Percentiles rank a stretch among this genome's conserved stretches.
These are phyloP conservation scores for Chrysogorgia sp. DNA, from an alignment of 92 coral and sea anemone genomes.

Conservation along the genomic window DNA sequence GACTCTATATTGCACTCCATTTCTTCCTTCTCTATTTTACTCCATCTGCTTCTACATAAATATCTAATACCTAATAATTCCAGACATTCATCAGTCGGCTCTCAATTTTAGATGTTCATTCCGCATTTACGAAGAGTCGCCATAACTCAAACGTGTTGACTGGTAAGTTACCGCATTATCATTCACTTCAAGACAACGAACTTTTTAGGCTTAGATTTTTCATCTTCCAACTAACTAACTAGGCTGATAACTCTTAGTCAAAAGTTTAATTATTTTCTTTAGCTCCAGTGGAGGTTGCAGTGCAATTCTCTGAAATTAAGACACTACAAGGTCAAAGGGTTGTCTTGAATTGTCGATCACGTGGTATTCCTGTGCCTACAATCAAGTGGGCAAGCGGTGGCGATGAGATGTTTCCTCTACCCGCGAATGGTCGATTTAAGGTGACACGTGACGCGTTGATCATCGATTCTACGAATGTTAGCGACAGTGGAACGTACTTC, in stretches of 20 bases:
- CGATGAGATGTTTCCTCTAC: conserved; percentile 91
- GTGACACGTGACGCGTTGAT: conserved; percentile 75
- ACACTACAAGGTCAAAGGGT: conserved; percentile 76
- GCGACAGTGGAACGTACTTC: conserved; percentile 81
- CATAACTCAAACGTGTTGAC: conserved; percentile 6
- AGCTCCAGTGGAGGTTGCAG: conserved; percentile 44
- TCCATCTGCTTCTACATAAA: neutral
- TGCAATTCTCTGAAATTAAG: conserved; percentile 50
- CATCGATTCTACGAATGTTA: conserved; percentile 67
- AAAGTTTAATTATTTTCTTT: neutral
- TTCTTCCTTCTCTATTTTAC: neutral
- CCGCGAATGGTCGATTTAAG: conserved; percentile 76
- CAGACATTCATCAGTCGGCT: neutral
- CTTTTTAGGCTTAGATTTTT: neutral
- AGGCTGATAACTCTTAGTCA: neutral
- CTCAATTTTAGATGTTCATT: conserved; percentile 9
- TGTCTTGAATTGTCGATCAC: conserved; percentile 87
- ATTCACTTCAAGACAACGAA: neutral
- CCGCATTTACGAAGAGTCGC: conserved; percentile 24
- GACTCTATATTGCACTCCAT: neutral
- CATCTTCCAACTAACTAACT: neutral
- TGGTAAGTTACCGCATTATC: conserved; percentile 11
- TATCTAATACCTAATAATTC: neutral
- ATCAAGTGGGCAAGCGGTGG: conserved; percentile 95
- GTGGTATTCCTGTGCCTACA: conserved; percentile 97